Percentiles rank a stretch among this genome's conserved stretches.
These are phyloP conservation scores for Labeo rohita DNA, from an alignment of 2,113 vertebrate species.

Conservation along the genomic window DNA sequence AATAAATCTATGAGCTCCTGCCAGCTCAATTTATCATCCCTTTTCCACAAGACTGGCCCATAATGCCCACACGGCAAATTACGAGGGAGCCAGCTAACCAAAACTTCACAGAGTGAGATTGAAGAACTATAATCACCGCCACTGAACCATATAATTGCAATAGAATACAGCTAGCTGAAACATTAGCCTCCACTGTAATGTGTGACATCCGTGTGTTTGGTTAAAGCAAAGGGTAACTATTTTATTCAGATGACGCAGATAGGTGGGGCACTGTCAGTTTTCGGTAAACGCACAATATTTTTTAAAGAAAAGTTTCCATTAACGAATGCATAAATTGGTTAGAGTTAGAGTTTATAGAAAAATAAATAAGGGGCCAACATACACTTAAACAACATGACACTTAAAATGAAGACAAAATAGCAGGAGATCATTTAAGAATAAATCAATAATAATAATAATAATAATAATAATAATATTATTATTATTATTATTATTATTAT, in stretches of 20 bases:
- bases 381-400: background rate
- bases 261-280: conserved; percentile 28
- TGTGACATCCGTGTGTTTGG: conserved; percentile 84
- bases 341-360: background rate
- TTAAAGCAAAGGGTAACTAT: conserved; percentile 57
- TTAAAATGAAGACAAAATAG: background rate
- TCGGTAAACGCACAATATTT: background rate
- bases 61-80: conserved; percentile 93
- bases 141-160: conserved; percentile 99
- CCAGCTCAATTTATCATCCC: conserved; percentile 97
- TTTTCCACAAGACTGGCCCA: conserved; percentile 90
- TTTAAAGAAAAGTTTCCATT: background rate
- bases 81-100: conserved; percentile 90
- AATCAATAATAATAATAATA: background rate
- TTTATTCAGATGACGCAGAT: conserved; percentile 31
- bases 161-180: conserved; percentile 94
- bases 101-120: conserved; percentile 89
- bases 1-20: conserved; percentile 97
- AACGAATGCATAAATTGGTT: background rate
- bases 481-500: no score
- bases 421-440: background rate
- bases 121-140: conserved; percentile 98
- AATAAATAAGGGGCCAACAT: background rate
- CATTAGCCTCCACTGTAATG: conserved; percentile 96
- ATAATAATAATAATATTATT: no score